Conservation (phyloP, 2,113 vertebrate species). For the Lipophrys pholis region DNA sequence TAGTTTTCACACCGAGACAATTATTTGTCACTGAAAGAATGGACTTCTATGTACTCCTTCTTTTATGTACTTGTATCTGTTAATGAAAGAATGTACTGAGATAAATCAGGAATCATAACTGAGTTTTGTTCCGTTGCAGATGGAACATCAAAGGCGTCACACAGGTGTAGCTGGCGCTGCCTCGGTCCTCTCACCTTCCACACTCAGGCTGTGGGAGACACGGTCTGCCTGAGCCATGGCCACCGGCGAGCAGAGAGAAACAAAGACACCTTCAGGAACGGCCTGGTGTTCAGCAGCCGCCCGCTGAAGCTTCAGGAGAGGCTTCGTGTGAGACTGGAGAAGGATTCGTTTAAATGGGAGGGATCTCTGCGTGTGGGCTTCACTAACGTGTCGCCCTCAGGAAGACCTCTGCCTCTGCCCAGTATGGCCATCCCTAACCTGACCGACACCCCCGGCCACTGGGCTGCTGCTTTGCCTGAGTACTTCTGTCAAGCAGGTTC, state of each 20-base stretch:
- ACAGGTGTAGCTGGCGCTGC: constrained; percentile 41
- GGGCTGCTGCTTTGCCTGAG: constrained; percentile 71
- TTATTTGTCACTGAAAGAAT: no score
- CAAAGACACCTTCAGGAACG: constrained; percentile 75
- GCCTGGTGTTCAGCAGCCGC: constrained; percentile 87
- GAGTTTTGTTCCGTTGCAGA: not conserved
- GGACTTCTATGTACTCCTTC: no score
- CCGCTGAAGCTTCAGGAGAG: constrained; percentile 73
- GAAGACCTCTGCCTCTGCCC: constrained; percentile 77
- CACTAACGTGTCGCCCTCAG: constrained; percentile 79
- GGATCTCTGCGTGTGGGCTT: constrained; percentile 88
- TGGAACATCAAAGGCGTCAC: not conserved
- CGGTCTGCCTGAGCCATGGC: constrained; percentile 72
- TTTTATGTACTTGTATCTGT: no score
- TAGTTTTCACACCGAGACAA: no score
- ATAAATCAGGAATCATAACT: not conserved
- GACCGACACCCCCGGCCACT: constrained; percentile 72
- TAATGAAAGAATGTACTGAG: no score
- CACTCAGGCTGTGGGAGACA: constrained; percentile 66
- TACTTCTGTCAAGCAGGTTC: constrained; percentile 44
- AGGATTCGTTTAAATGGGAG: constrained; percentile 49
- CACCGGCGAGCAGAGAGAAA: constrained; percentile 61
- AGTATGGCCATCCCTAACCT: constrained; percentile 83
- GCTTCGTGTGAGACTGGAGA: constrained; percentile 78
- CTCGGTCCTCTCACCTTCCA: constrained; percentile 83